Conservation (phyloP, 2,797 vertebrate genomes). For the Rallus crepitans region DNA sequence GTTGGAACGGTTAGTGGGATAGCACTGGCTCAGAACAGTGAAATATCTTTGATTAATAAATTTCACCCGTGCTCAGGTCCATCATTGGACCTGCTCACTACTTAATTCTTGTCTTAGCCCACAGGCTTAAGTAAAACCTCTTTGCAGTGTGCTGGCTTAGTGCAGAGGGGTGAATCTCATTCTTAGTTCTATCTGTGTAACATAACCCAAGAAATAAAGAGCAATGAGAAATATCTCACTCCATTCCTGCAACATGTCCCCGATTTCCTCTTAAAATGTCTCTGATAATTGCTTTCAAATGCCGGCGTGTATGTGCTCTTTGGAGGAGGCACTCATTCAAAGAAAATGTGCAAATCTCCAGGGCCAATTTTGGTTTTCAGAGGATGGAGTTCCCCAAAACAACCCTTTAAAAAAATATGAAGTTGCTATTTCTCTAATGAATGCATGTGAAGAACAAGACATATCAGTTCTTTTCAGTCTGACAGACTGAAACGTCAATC, state of each 20-base stretch:
- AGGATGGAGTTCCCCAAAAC: background rate
- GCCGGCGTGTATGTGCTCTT: background rate
- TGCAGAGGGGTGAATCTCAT: background rate
- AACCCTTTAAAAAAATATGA: background rate
- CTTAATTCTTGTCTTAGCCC: background rate
- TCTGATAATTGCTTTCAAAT: constrained; percentile 63
- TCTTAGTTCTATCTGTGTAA: background rate
- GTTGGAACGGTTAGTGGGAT: background rate
- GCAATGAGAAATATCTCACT: constrained; percentile 26
- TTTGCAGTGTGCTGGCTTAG: background rate
- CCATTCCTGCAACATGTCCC: background rate
- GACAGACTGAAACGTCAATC: constrained; percentile 13
- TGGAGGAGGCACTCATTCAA: background rate
- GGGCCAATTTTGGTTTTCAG: constrained; percentile 16
- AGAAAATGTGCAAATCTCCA: constrained; percentile 12
- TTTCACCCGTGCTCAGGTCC: background rate
- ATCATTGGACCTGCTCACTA: background rate
- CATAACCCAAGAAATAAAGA: background rate
- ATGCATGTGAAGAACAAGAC: constrained; percentile 1
- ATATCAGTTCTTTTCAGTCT: background rate
- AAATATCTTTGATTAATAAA: background rate
- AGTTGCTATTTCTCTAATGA: constrained; percentile 8
- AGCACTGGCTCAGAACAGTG: background rate
- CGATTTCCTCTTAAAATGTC: background rate
- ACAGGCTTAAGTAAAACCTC: background rate